A percentile compares a stretch with the other conserved stretches of the same genome.
phyloP scores from a whole-genome alignment of 2,797 vertebrate species.

The Erethizon dorsatum region DNA sequence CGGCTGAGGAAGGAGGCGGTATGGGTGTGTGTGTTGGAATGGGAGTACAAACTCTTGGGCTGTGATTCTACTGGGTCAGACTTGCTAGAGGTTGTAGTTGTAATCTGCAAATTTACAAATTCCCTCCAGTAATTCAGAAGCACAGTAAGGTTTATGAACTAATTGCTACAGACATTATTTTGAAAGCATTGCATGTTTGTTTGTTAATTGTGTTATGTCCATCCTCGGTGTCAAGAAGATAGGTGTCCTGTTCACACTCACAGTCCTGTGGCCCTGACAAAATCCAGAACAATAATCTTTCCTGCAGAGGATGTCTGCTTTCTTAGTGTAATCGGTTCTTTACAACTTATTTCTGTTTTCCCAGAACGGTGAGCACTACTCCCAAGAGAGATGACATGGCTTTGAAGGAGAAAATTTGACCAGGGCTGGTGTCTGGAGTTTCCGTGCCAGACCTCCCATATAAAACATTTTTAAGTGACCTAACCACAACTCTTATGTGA shows the following conservation, averaged over 20 bases:
- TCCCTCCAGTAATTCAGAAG: constrained; percentile 19
- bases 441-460: neutral
- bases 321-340: neutral
- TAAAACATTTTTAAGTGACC: neutral
- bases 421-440: neutral
- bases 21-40: neutral
- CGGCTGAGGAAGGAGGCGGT: neutral
- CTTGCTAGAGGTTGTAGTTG: neutral
- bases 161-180: neutral
- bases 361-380: neutral
- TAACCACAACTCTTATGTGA: neutral
- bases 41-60: neutral
- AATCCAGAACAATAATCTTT: neutral
- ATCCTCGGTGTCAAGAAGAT: neutral
- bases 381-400: neutral
- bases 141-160: neutral
- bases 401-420: neutral
- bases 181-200: neutral
- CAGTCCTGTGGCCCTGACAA: neutral
- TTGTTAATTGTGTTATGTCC: neutral
- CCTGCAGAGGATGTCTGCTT: neutral
- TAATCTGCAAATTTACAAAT: neutral
- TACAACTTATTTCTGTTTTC: neutral
- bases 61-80: neutral
- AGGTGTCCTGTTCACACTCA: neutral